Conservation (phyloP, 2,797 vertebrate species). For the Megaceryle alcyon region DNA sequence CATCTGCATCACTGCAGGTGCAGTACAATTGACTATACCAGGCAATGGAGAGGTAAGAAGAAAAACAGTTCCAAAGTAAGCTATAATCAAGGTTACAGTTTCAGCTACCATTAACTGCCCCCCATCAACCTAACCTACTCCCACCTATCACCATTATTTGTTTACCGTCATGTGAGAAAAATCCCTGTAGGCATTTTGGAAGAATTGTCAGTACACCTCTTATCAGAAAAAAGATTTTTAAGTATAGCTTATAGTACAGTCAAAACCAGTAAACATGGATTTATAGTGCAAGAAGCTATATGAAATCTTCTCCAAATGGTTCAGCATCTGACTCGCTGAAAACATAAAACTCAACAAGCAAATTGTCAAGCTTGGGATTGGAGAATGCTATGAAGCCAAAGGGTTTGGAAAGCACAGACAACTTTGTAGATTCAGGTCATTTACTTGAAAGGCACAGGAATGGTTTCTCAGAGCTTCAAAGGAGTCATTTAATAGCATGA, state of each 20-base stretch:
- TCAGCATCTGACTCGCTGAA: not conserved
- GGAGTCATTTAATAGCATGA: not conserved
- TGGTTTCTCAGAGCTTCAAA: not conserved
- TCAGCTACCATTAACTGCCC: not conserved
- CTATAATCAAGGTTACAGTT: not conserved
- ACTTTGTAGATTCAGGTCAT: not conserved
- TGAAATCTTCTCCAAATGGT: not conserved
- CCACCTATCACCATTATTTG: not conserved
- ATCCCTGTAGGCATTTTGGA: not conserved
- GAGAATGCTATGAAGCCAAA: not conserved
- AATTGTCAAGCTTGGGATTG: not conserved
- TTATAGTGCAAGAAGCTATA: not conserved
- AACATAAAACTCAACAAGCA: not conserved
- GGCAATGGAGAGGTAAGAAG: not conserved
- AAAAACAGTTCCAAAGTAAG: not conserved
- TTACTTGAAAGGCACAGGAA: not conserved
- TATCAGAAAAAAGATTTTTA: not conserved
- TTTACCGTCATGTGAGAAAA: not conserved
- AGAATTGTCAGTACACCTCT: not conserved
- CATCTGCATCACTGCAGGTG: fast-evolving
- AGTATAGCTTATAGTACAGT: not conserved
- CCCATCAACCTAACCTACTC: not conserved
- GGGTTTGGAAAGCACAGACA: not conserved
- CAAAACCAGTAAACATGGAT: not conserved
- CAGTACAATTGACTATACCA: not conserved